These are phyloP conservation scores for Mormyrops boulengeri DNA, from an alignment of 2,797 vertebrate species.

Conservation along the genomic window DNA sequence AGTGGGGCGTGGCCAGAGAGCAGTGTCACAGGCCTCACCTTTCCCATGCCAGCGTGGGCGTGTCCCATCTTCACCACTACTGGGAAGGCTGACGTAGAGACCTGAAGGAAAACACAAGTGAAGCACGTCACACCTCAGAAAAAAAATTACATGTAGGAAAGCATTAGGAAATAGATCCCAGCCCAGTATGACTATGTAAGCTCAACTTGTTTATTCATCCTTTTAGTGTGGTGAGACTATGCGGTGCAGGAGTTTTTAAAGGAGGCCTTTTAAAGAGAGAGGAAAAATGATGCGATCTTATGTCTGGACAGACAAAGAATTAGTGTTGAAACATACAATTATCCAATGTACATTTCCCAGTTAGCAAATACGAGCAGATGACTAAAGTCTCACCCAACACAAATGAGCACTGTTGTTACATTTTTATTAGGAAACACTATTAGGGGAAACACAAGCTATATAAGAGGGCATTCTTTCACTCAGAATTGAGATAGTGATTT, in stretches of 20 bases:
- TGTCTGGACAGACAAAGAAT: neutral
- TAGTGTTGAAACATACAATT: neutral
- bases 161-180: neutral
- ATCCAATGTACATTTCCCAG: neutral
- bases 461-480: neutral
- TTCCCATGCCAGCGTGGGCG: slow-evolving; percentile 73
- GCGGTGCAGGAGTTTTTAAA: neutral
- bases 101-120: slow-evolving; percentile 48
- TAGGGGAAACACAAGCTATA: neutral
- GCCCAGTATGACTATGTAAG: neutral
- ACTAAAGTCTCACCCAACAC: neutral
- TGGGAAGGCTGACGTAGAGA: slow-evolving; percentile 61
- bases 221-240: neutral
- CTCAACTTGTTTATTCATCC: neutral
- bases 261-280: neutral
- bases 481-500: neutral
- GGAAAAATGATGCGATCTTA: neutral
- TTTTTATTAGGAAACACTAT: neutral
- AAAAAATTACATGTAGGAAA: neutral
- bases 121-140: neutral
- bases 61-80: slow-evolving; percentile 71
- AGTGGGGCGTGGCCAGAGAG: neutral
- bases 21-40: slow-evolving; percentile 49
- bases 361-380: neutral
- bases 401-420: neutral